A percentile compares a stretch with the other conserved stretches of the same genome.
Conservation (phyloP, 2,797 vertebrate species). For the Eidolon dupreanum region DNA sequence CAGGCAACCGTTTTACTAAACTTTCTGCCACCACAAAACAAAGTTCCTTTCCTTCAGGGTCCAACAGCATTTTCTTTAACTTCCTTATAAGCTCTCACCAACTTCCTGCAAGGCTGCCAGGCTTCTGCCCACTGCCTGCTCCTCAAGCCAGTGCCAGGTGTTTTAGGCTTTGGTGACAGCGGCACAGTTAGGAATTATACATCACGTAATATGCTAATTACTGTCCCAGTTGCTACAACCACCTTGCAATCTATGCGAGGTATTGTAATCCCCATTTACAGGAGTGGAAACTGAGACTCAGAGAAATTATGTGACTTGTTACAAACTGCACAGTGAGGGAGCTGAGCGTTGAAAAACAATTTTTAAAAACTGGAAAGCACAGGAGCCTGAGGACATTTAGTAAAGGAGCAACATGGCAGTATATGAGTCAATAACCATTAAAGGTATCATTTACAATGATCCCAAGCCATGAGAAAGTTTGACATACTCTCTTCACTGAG, state of each 20-base stretch:
- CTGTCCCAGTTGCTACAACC: not conserved
- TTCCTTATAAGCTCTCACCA: not conserved
- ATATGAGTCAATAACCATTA: accelerated
- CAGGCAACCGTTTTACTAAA: not conserved
- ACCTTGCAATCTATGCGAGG: accelerated
- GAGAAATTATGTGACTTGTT: not conserved
- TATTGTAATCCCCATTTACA: not conserved
- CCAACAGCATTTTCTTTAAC: not conserved
- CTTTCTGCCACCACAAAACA: not conserved
- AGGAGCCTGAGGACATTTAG: not conserved
- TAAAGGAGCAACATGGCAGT: accelerated
- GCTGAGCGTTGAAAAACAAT: not conserved
- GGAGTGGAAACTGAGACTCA: not conserved
- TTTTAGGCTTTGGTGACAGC: not conserved
- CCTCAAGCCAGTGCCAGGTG: no score
- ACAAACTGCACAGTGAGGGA: not conserved
- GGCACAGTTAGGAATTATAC: not conserved
- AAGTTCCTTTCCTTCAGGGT: not conserved
- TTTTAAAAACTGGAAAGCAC: not conserved
- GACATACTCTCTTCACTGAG: not conserved
- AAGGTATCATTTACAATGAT: accelerated
- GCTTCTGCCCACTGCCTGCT: not conserved
- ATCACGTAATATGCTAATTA: not conserved
- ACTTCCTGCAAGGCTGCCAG: not conserved
- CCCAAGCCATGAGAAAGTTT: not conserved